Evolutionary conservation across 2,888 invertebrate species (phyloP), one percentile per base, ranked within the genome.

Genomic region (Vesta saturnalis): DNA sequence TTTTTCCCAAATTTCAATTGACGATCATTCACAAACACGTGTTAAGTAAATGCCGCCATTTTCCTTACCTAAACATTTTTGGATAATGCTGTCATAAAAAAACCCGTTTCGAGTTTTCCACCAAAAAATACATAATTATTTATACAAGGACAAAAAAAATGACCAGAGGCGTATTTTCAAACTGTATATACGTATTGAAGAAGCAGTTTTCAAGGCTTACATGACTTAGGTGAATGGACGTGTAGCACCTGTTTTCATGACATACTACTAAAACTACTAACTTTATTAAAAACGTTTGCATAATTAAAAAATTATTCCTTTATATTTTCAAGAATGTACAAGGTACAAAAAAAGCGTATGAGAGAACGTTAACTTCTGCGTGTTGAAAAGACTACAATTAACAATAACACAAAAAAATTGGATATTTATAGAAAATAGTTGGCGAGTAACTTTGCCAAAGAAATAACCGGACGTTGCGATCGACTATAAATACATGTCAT

Each of bases 231-330:
- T 70, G 56, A 69, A 65, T 60, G 64, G 67, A 67, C 72, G 67
- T 67, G 72, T 74, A 74, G 75, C 78, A 79, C 76, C 76, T 77
- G 77, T 77, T 78, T 79, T 77, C 76, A 77, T 75, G 74, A 74
- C 73, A 74, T 73, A 74, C 75, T 63, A 19, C n/a, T 52, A 52
- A 52, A 52, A 19, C 69, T 68, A 70, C 30, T 60, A 57, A 18
- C 54, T 12, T 52, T 19, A 52, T 52, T 19, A 52, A 52, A 52
- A 52, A 52, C 52, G 19, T 52, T 19, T 19, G 21, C 52, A 52
- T 19, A 52, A 18, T 16, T 16, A 14, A 52, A 21, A 19, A 18
- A 21, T 19, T 19, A 52, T 49, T 15, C 16, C 8, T 14, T 49
- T 52, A 18, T 52, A 52, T 19, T 52, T 52, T 8, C 6, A 52